phyloP scores from a whole-genome alignment of 2,888 invertebrate species.

The Cinara cedri region DNA sequence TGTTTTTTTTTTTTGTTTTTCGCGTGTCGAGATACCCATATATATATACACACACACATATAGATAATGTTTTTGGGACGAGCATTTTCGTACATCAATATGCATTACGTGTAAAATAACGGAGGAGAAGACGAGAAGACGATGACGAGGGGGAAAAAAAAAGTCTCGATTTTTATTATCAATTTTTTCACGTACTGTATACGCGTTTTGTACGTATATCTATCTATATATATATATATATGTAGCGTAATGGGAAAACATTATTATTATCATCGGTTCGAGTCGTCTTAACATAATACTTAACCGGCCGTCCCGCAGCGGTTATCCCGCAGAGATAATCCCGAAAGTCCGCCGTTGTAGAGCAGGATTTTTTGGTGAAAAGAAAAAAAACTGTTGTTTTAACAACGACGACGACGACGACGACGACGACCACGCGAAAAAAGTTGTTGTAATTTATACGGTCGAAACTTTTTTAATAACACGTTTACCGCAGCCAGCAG shows the following conservation, averaged over 20 bases:
- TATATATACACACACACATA: too few species aligned
- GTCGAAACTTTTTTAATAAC: slow-evolving; percentile 52
- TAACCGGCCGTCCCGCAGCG: background rate
- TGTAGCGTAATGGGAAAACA: too few species aligned
- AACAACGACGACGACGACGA: background rate
- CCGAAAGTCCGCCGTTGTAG: background rate
- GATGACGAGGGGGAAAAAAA: background rate
- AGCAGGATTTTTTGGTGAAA: background rate
- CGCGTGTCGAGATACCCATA: too few species aligned
- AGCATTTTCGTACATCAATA: background rate
- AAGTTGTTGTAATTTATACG: slow-evolving; percentile 31
- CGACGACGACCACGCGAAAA: background rate
- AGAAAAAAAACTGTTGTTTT: background rate
- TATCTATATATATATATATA: too few species aligned
- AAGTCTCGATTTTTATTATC: slow-evolving; percentile 7
- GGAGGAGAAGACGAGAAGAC: too few species aligned
- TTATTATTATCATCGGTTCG: too few species aligned
- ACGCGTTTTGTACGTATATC: too few species aligned
- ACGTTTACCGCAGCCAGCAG: background rate
- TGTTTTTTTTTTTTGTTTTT: background rate
- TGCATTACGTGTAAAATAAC: background rate
- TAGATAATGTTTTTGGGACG: background rate
- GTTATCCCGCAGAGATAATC: background rate
- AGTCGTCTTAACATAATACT: background rate
- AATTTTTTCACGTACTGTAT: background rate